These are phyloP conservation scores for Hyposmocoma kahamanoa DNA, from an alignment of 1,140 invertebrate species.

Conservation along the genomic window DNA sequence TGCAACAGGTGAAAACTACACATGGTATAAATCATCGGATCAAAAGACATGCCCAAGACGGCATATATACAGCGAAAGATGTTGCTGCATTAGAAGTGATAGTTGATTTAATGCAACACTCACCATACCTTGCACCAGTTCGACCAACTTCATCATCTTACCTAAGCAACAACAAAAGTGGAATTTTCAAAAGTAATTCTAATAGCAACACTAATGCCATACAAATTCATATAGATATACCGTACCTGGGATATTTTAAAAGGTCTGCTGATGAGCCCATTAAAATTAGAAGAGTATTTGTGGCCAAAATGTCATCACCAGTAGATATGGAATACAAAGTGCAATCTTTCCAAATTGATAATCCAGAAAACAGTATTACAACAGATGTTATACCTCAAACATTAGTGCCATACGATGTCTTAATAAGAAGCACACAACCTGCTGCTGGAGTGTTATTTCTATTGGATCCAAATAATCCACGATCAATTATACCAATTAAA, in stretches of 20 bases:
- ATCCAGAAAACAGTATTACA: no score
- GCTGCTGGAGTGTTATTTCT: no score
- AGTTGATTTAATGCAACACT: constrained; percentile 35
- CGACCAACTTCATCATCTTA: no score
- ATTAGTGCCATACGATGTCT: no score
- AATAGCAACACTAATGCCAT: constrained; percentile 24
- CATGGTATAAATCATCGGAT: no score
- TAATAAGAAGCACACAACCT: no score
- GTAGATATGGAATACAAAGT: constrained; percentile 42
- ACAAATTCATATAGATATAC: constrained; percentile 41
- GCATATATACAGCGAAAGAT: constrained; percentile 34
- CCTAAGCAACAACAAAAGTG: not conserved
- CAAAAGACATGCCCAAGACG: not conserved
- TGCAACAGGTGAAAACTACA: no score
- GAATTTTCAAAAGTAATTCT: not conserved
- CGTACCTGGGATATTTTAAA: constrained; percentile 21
- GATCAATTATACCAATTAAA: no score
- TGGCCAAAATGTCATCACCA: constrained; percentile 33
- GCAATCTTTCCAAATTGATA: constrained; percentile 28
- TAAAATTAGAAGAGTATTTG: constrained; percentile 34
- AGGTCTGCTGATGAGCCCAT: constrained; percentile 25
- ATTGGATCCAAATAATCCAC: no score
- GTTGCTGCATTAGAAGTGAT: constrained; percentile 44
- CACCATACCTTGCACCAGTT: constrained; percentile 14
- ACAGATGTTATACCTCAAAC: no score